Base-by-base conservation (phyloP, 2,888 invertebrate genomes). In the Coecobrya sp. region DNA sequence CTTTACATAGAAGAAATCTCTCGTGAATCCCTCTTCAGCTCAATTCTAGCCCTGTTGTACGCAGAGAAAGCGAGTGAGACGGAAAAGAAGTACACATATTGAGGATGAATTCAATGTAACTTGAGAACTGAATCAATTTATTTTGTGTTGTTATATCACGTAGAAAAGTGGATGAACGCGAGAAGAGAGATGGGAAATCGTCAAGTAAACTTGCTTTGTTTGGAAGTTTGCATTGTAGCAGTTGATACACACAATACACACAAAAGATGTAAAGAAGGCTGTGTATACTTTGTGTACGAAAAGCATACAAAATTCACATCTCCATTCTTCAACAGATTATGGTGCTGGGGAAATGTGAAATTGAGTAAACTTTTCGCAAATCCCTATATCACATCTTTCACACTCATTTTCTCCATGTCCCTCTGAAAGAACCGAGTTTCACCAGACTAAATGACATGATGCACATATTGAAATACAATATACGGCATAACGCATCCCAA, bases 51-150 rank as follows among this genome's bases (percentile, higher is more conserved):
- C 2, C 3, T 76, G 45, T 27, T 76, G 25, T 52, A 11, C 52
- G 19, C 19, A 25, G 25, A 13, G 49, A 10, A 4, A 1, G 76
- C 4, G 68, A 70, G 36, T 8, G 36, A 5, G 42, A 42, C 3
- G 19, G 76, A 49, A 25, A 82, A 30, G n/a, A 36, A n/a, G 42
- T 42, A 59, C 36, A 55, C 3, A 16, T 22, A n/a, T 19, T 13
- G 49, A 49, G 36, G 42, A 73, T 73, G 30, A 68, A 30, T 30
- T 30, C 68, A 30, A 25, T 49, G 70, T 70, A 85, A 86, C 86
- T 30, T 30, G 86, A 86, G 86, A 68, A 42, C 27, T 55, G 55
- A 86, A 86, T 86, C 86, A 86, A 87, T 87, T 76, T 87, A 87
- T 79, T 79, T 52, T 76, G 79, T 55, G 76, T 8, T 76, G 19